phyloP scores from a whole-genome alignment of 2,113 vertebrate species.

The Vombatus ursinus region DNA sequence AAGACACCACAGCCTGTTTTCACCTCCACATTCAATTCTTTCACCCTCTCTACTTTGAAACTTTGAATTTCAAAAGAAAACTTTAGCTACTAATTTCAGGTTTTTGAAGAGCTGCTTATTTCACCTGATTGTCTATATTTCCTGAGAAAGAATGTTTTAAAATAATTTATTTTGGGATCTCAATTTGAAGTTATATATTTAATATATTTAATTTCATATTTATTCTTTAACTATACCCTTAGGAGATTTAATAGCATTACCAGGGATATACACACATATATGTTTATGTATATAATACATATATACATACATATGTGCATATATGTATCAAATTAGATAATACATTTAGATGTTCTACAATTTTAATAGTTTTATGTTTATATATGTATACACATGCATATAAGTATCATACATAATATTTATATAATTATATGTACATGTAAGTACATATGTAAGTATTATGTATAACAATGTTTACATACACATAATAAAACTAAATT shows the following conservation, averaged over 20 bases:
- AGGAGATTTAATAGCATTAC: neutral
- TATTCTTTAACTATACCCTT: neutral
- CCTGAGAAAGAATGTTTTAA: neutral
- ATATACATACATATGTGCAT: neutral
- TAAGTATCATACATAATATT: neutral
- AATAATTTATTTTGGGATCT: neutral
- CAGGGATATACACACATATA: neutral
- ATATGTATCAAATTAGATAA: conserved; percentile 2
- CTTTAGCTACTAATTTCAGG: neutral
- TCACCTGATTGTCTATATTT: neutral
- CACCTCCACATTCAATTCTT: neutral
- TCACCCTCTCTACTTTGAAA: conserved; percentile 8
- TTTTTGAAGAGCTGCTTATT: neutral
- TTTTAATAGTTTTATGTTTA: neutral
- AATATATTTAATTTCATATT: conserved; percentile 29
- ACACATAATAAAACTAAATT: too few relatives aligned
- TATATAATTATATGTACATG: too few relatives aligned
- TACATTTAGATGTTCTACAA: neutral
- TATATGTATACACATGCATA: neutral
- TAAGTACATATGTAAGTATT: too few relatives aligned
- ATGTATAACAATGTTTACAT: too few relatives aligned
- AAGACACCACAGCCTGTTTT: neutral
- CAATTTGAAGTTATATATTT: neutral
- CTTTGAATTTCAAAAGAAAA: conserved; percentile 15
- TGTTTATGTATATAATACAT: neutral